Evolutionary conservation across 2,888 invertebrate species (phyloP).

Genomic region (Sphaerophoria taeniata): DNA sequence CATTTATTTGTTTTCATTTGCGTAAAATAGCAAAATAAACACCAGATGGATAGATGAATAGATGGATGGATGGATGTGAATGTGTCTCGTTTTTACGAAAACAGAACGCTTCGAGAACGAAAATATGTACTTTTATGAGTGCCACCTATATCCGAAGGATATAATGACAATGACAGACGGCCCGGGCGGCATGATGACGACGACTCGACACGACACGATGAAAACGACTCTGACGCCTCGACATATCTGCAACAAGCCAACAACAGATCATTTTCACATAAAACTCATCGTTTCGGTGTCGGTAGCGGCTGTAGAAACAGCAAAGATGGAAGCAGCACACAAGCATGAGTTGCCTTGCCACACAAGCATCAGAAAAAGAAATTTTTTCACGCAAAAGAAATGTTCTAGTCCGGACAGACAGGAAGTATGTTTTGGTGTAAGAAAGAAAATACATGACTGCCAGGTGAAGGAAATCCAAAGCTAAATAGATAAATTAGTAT

Average conservation of each 20-base stretch:
- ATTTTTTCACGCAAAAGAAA: slow-evolving; percentile 46
- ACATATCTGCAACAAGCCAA: slow-evolving; percentile 37
- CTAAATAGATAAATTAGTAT: not conserved
- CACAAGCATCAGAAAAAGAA: slow-evolving; percentile 19
- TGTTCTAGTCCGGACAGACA: no score
- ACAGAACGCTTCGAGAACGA: slow-evolving; percentile 32
- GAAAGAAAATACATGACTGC: not conserved
- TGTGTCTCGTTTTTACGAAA: slow-evolving; percentile 55
- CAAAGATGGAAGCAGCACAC: slow-evolving; percentile 13
- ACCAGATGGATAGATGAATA: no score
- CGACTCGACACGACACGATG: no score
- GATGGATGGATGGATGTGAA: no score
- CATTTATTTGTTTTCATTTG: slow-evolving; percentile 42
- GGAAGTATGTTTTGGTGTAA: slow-evolving; percentile 40
- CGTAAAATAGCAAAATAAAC: slow-evolving; percentile 61
- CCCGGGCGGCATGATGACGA: no score
- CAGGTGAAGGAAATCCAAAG: not conserved
- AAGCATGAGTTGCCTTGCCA: slow-evolving; percentile 22
- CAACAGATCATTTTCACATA: slow-evolving; percentile 61
- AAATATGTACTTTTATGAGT: slow-evolving; percentile 64
- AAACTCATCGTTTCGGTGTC: slow-evolving; percentile 29
- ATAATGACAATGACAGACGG: not conserved
- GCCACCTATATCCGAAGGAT: slow-evolving; percentile 40
- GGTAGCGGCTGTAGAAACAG: not conserved
- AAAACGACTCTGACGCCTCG: not conserved